Conservation (phyloP, 2,888 invertebrate species). For the Dicranocentrus wangi region DNA sequence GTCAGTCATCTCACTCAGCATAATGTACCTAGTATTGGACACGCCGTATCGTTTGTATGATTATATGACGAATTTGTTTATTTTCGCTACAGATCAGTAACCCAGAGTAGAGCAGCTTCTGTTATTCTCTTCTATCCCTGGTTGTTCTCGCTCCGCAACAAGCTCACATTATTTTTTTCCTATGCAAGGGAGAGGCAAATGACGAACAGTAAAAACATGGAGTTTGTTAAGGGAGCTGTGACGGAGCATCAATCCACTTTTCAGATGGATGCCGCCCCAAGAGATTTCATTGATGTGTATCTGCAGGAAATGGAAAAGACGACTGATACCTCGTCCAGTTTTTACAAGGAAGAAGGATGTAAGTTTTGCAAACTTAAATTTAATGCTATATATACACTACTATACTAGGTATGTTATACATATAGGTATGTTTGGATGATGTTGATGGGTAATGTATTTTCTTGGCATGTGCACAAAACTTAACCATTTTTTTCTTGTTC, state of each 20-base stretch:
- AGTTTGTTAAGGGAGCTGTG: constrained; percentile 64
- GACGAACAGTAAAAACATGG: constrained; percentile 46
- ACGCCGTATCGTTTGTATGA: no score
- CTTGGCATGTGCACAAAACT: no score
- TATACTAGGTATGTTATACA: no score
- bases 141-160: constrained; percentile 34
- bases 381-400: no score
- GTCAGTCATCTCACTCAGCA: no score
- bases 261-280: constrained; percentile 53
- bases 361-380: constrained; percentile 16
- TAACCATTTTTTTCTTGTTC: neutral
- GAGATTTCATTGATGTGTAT: constrained; percentile 71
- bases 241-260: constrained; percentile 65
- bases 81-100: constrained; percentile 34
- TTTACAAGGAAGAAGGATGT: constrained; percentile 68
- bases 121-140: constrained; percentile 64
- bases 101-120: constrained; percentile 46
- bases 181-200: constrained; percentile 51
- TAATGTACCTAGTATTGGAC: no score
- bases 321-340: constrained; percentile 42
- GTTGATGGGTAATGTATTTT: no score
- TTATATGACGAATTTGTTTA: no score
- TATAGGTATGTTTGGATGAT: no score
- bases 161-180: constrained; percentile 2
- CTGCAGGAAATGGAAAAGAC: constrained; percentile 62